Evolutionary conservation across 1,140 invertebrate genomes (phyloP).

Genomic region (Drosophila insularis): DNA sequence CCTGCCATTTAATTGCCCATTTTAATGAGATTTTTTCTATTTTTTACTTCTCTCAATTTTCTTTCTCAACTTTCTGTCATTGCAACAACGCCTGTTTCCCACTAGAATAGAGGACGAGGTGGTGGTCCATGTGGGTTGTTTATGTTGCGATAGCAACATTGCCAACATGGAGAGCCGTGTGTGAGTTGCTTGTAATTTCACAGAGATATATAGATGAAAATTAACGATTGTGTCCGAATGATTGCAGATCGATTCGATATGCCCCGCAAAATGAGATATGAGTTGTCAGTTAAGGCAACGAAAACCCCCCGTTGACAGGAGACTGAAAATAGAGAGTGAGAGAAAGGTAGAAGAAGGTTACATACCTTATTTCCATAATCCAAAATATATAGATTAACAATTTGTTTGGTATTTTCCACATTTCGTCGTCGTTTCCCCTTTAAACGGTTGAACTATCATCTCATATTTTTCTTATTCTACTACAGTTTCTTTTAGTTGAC

Average conservation of each 20-base stretch:
- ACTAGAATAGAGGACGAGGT: conserved; percentile 35
- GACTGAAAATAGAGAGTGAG: background rate
- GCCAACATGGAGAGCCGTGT: conserved; percentile 8
- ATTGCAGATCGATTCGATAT: conserved; percentile 43
- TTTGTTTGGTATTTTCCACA: conserved; percentile 82
- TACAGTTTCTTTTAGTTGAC: conserved; percentile 41
- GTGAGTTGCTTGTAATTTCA: conserved; percentile 55
- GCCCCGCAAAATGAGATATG: conserved; percentile 31
- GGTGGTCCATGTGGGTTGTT: background rate
- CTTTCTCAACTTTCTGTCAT: conserved; percentile 17
- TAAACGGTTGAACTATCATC: background rate
- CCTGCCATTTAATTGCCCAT: conserved; percentile 78
- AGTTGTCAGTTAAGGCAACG: conserved; percentile 31
- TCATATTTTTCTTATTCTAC: background rate
- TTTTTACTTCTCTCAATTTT: conserved; percentile 15
- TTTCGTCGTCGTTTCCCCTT: conserved; percentile 43
- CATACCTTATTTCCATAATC: conserved; percentile 82
- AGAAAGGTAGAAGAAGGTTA: background rate
- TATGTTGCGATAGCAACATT: conserved; percentile 8
- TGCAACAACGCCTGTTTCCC: conserved; percentile 36
- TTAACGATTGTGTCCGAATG: conserved; percentile 68
- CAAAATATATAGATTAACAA: conserved; percentile 81
- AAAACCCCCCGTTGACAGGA: background rate
- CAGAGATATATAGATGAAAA: conserved; percentile 54
- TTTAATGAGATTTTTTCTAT: conserved; percentile 75